These are phyloP conservation scores for Oscheius sp. DNA, from an alignment of 2,888 invertebrate species.

Conservation along the genomic window DNA sequence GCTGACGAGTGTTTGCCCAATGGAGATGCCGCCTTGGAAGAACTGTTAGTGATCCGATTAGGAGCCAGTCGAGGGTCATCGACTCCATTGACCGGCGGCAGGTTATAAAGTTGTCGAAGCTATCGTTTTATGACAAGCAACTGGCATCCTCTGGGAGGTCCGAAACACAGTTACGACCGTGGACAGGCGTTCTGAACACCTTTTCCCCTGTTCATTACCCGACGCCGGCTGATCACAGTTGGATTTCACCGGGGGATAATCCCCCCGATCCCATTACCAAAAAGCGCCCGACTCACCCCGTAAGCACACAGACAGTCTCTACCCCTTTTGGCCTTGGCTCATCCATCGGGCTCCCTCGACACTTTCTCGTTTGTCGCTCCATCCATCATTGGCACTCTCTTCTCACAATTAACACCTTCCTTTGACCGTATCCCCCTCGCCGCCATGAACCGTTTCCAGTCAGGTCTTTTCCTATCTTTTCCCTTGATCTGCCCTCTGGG, in stretches of 20 bases:
- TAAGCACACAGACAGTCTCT: slow-evolving; percentile 15
- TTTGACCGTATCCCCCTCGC: neutral
- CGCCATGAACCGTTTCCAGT: neutral
- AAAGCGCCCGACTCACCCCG: slow-evolving; percentile 2
- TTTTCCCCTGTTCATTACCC: slow-evolving; percentile 1
- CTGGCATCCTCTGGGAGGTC: neutral
- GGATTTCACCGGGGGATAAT: slow-evolving; percentile 18
- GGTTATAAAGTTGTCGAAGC: slow-evolving; percentile 16
- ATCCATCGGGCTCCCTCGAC: neutral
- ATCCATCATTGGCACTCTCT: neutral
- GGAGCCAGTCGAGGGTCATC: slow-evolving; percentile 28
- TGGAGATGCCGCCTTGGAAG: slow-evolving; percentile 20
- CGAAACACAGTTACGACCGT: neutral
- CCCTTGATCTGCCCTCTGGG: neutral
- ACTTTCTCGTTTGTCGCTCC: neutral
- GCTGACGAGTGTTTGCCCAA: slow-evolving; percentile 16
- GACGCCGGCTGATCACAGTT: slow-evolving; percentile 24
- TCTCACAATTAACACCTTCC: slow-evolving; percentile 15
- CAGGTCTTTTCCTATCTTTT: neutral
- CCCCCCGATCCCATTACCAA: slow-evolving; percentile 28
- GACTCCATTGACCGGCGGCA: slow-evolving; percentile 22
- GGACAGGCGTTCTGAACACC: neutral
- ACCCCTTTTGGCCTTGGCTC: neutral
- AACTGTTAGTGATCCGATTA: slow-evolving; percentile 37
- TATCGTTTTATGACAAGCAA: slow-evolving; percentile 9